Evolutionary conservation across 2,797 vertebrate species (phyloP), one percentile per base, ranked within the genome.

Genomic region (Gymnothorax reevesii): DNA sequence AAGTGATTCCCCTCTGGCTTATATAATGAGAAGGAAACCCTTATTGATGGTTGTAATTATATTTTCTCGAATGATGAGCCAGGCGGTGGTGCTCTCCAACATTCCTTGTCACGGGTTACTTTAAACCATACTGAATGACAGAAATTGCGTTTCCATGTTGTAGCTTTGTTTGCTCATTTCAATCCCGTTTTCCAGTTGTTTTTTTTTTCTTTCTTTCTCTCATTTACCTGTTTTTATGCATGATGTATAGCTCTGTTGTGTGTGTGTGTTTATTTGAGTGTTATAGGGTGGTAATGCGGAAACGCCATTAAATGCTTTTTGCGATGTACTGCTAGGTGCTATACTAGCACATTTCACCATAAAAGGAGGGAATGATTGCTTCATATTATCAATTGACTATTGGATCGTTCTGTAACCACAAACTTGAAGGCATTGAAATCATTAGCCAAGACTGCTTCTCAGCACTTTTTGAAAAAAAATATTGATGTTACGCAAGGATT

Each of bases 221-320:
- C 73, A 75, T 86, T 84, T 54, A 57, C 62, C n/a, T n/a, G 25
- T 25, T 6, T 55, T 60, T 59, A 71, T 42, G 86, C 49, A 64
- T 42, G 69, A 55, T 79, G 66, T 13, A 10, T 73, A 13, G 54
- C 49, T 20, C 3, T 13, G 75, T 82, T 80, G 20, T 82, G 59
- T 82, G 84, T 84, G 52, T 85, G 66, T 75, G 84, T 71, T 33
- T 15, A 62, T 4, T 84, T 69, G n/a, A 20, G 13, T 33, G 22
- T 20, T 42, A 55, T 2, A 10, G 54, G 27, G 64, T 15, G 71
- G 22, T 87, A 66, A 88, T 57, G 4, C 8, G 0, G 0, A 42
- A 42, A 42, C 33, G 33, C 33, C 33, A 42, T 42, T 42, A 42
- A 42, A 42, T 42, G 33, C 33, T 42, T 42, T 42, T 42, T 2